Conservation (phyloP, 2,888 invertebrate species). For the Amblyjoppa proteus region DNA sequence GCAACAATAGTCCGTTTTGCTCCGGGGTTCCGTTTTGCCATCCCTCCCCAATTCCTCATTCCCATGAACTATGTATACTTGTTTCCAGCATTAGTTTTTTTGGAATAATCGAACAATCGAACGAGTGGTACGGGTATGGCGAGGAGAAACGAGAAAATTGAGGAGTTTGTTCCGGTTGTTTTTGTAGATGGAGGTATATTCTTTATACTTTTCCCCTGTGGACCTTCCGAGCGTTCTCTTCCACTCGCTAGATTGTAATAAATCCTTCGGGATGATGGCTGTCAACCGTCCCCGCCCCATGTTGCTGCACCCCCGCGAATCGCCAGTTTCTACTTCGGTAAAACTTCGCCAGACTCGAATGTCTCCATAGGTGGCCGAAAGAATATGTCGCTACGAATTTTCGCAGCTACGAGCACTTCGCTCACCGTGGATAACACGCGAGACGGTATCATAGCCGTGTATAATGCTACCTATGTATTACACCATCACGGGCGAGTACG, state of each 20-base stretch:
- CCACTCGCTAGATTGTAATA: conserved; percentile 59
- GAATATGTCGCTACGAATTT: conserved; percentile 68
- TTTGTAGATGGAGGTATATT: conserved; percentile 35
- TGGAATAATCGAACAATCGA: background rate
- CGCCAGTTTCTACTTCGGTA: conserved; percentile 36
- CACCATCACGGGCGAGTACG: conserved; percentile 48
- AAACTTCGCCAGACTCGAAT: conserved; percentile 45
- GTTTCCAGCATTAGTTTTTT: background rate
- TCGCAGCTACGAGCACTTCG: conserved; percentile 39
- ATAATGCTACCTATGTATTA: conserved; percentile 27
- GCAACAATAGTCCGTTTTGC: no score
- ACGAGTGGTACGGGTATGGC: conserved; percentile 3
- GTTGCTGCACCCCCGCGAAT: background rate
- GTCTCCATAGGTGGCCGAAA: conserved; percentile 43
- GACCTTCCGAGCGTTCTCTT: conserved; percentile 29
- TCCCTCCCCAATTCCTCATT: no score
- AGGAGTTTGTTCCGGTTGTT: conserved; percentile 57
- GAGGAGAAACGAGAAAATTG: conserved; percentile 48
- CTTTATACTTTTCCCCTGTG: conserved; percentile 26
- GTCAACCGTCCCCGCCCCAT: background rate
- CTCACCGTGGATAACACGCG: conserved; percentile 38
- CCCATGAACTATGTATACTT: background rate
- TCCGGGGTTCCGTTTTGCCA: no score
- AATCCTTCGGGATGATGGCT: conserved; percentile 45
- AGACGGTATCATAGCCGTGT: conserved; percentile 3